Base-by-base conservation (phyloP, 2,797 vertebrate species). In the Bryconaethiops microstoma region DNA sequence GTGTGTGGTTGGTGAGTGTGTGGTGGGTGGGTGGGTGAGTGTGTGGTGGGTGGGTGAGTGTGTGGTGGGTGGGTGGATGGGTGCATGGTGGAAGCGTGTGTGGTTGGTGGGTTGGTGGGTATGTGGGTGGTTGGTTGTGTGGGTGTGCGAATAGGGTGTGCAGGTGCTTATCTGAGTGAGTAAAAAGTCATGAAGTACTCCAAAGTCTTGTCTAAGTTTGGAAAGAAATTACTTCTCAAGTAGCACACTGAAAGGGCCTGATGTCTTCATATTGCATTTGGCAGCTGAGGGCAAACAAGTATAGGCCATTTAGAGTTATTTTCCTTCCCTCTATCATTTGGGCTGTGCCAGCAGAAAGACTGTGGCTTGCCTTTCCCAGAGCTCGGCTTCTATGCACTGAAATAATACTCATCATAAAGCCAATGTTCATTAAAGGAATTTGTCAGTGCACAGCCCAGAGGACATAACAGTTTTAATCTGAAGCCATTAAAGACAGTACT, bases 401-500 rank as follows among this genome's bases (percentile, higher is more conserved):
- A 92, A 91, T 92, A 94, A 93, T 91, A 92, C 87, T 77, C 79
- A 86, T 85, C 90, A 92, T 94, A 93, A 95, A 94, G 91, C 89
- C 92, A 91, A 89, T 88, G 90, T 93, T 94, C 91, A 94, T 94
- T 93, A 94, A 92, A 93, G 88, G 88, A 93, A 95, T 94, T 94
- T 94, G 93, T 94, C 93, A 91, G 90, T 82, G 91, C 91, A 92
- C 90, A 91, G 91, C 91, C 89, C 91, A 86, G 88, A 88, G 93
- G 92, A 92, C 91, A 93, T 92, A 93, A 93, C 91, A 81, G 91
- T 91, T 94, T 93, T 94, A 94, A 94, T 95, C 91, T 90, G 90
- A 87, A 86, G 90, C 91, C 91, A 92, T 94, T 95, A 94, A 91
- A 90, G 90, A 90, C 85, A 84, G 86, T 80, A 82, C 52, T 82